Evolutionary conservation across 2,888 invertebrate genomes (phyloP).

Genomic region (Pseudeuparius sepicola): DNA sequence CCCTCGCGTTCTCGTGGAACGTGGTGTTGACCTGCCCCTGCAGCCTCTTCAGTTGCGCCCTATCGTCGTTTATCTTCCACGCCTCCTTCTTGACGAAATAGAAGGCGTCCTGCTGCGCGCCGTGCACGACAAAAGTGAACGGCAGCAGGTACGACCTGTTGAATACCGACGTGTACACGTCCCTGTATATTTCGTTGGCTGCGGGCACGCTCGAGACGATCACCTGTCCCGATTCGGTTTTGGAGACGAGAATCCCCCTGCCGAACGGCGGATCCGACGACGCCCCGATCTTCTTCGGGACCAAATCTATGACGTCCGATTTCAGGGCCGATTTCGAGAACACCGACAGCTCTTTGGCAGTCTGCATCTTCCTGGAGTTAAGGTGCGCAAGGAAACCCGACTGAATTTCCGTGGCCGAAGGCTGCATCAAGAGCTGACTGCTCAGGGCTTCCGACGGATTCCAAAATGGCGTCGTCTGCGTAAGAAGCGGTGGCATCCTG

Average conservation of each 20-base stretch:
- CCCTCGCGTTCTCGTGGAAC: constrained; percentile 71
- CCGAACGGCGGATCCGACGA: constrained; percentile 86
- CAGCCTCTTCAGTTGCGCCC: constrained; percentile 77
- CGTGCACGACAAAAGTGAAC: constrained; percentile 80
- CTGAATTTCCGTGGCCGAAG: constrained; percentile 53
- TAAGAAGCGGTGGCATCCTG: constrained; percentile 55
- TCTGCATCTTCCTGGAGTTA: constrained; percentile 66
- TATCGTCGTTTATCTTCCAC: constrained; percentile 82
- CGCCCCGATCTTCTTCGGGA: constrained; percentile 66
- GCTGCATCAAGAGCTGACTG: constrained; percentile 46
- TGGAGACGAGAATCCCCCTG: constrained; percentile 73
- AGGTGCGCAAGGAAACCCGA: constrained; percentile 79
- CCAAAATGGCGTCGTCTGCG: constrained; percentile 48
- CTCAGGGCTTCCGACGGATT: constrained; percentile 41
- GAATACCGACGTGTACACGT: constrained; percentile 87
- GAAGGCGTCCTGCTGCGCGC: constrained; percentile 83
- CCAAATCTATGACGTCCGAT: constrained; percentile 64
- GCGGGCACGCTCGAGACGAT: constrained; percentile 80
- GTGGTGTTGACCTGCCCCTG: constrained; percentile 88
- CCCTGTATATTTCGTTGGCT: constrained; percentile 82
- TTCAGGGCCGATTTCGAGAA: constrained; percentile 73
- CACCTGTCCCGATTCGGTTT: constrained; percentile 67
- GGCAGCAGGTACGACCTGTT: constrained; percentile 80
- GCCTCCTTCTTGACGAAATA: constrained; percentile 88
- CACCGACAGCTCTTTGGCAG: constrained; percentile 64